Evolutionary conservation across 2,797 vertebrate species (phyloP).

Genomic region (Sardinella longiceps): DNA sequence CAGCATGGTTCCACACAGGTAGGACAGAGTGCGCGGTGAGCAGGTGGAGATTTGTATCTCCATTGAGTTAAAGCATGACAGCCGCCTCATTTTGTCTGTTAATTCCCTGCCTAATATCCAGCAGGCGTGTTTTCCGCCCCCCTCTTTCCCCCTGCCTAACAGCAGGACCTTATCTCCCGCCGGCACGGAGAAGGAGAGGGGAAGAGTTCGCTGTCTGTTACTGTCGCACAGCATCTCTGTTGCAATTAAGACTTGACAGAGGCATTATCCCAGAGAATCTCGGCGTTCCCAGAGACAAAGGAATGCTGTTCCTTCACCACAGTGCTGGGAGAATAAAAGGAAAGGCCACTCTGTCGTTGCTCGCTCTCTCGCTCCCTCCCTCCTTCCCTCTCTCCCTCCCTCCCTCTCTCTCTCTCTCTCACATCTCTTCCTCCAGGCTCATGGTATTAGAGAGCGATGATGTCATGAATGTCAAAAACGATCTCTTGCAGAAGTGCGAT

Average conservation of each 20-base stretch:
- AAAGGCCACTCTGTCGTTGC: not conserved
- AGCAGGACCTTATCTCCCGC: slow-evolving; percentile 43
- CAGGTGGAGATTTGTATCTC: slow-evolving; percentile 53
- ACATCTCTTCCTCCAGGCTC: not conserved
- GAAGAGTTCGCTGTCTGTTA: slow-evolving; percentile 29
- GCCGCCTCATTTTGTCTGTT: slow-evolving; percentile 51
- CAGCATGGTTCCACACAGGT: slow-evolving; percentile 41
- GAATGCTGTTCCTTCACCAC: not conserved
- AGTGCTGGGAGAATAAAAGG: not conserved
- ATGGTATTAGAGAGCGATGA: slow-evolving; percentile 32
- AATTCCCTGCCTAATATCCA: slow-evolving; percentile 49
- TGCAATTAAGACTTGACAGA: slow-evolving; percentile 49
- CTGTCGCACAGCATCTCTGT: slow-evolving; percentile 31
- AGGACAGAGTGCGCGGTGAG: slow-evolving; percentile 37
- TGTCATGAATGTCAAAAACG: slow-evolving; percentile 40
- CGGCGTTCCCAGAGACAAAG: slow-evolving; percentile 37
- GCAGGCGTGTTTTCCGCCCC: slow-evolving; percentile 26
- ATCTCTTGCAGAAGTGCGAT: slow-evolving; percentile 40
- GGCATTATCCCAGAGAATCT: slow-evolving; percentile 41
- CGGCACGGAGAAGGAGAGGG: slow-evolving; percentile 29
- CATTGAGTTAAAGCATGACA: slow-evolving; percentile 41
- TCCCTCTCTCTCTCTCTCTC: not conserved
- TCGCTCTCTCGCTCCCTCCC: not conserved
- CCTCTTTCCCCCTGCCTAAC: slow-evolving; percentile 18
- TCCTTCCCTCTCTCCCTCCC: not conserved